phyloP scores from a whole-genome alignment of 2,113 vertebrate genomes.

The Brachyhypopomus occidentalis region DNA sequence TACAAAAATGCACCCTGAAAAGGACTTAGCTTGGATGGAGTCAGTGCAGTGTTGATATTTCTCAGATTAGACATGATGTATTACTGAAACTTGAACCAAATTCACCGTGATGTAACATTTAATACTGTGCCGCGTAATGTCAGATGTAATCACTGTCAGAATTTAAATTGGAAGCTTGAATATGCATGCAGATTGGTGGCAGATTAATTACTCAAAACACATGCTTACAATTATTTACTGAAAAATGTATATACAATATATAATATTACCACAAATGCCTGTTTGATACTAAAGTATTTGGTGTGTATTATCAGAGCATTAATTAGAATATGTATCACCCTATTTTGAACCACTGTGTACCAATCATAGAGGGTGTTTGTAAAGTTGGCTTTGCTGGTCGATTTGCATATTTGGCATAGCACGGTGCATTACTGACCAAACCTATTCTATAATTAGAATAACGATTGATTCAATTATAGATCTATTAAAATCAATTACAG shows the following conservation, averaged over 20 bases:
- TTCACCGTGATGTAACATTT: neutral
- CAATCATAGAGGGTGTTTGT: conserved; percentile 11
- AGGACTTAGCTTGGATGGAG: neutral
- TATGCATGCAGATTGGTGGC: conserved; percentile 16
- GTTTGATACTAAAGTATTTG: conserved; percentile 37
- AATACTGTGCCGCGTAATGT: neutral
- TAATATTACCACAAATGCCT: conserved; percentile 39
- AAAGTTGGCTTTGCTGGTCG: conserved; percentile 10
- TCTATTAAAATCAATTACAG: conserved; percentile 12
- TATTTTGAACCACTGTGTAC: neutral
- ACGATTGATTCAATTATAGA: neutral
- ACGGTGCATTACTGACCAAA: conserved; percentile 17
- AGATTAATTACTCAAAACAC: conserved; percentile 28
- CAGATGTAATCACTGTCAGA: neutral
- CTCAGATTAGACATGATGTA: conserved; percentile 1
- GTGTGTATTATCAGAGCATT: conserved; percentile 9
- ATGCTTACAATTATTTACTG: conserved; percentile 8
- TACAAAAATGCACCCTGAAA: conserved; percentile 11
- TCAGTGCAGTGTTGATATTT: conserved; percentile 17
- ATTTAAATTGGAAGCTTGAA: conserved; percentile 8
- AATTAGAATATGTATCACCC: neutral
- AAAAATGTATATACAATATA: conserved; percentile 20
- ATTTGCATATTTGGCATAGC: neutral
- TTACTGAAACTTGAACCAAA: neutral
- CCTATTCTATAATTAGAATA: neutral